Evolutionary conservation across 2,797 vertebrate species (phyloP).

Genomic region (Babyrousa celebensis): DNA sequence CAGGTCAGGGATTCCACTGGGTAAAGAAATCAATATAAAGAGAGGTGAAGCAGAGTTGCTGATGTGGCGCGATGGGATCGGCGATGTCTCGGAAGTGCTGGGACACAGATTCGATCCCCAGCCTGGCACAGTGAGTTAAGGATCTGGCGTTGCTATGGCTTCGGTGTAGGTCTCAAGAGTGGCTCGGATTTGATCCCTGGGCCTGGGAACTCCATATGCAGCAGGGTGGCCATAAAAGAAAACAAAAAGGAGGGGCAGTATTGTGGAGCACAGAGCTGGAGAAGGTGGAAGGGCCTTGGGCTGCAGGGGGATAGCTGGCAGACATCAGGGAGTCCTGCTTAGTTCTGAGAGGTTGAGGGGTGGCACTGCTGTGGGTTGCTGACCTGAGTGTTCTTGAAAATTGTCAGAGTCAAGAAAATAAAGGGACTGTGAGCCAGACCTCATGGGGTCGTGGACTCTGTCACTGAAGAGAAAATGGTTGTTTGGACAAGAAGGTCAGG

Average conservation of each 20-base stretch:
- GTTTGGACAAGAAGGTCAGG: not conserved
- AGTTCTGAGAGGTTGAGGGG: too few relatives aligned
- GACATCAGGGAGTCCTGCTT: not conserved
- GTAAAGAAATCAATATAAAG: not conserved
- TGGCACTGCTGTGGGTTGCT: not conserved
- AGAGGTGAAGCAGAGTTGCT: not conserved
- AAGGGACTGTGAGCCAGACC: not conserved
- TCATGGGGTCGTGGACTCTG: not conserved
- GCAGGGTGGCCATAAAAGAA: too few relatives aligned
- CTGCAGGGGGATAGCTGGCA: accelerated
- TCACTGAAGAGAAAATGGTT: not conserved
- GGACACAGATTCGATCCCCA: too few relatives aligned
- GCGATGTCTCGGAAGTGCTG: too few relatives aligned
- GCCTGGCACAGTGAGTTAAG: too few relatives aligned
- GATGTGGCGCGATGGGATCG: too few relatives aligned
- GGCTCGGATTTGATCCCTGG: too few relatives aligned
- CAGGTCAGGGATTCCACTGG: not conserved
- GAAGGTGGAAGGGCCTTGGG: accelerated
- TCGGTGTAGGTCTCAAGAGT: too few relatives aligned
- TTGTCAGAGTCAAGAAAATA: not conserved
- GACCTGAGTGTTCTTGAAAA: not conserved
- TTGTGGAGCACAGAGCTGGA: accelerated
- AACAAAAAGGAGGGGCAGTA: not conserved
- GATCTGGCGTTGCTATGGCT: too few relatives aligned
- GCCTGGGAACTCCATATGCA: too few relatives aligned